Percentiles rank a stretch among this genome's conserved stretches.
Conservation (phyloP, 2,797 vertebrate genomes). For the Paratrypauchen microcephalus region DNA sequence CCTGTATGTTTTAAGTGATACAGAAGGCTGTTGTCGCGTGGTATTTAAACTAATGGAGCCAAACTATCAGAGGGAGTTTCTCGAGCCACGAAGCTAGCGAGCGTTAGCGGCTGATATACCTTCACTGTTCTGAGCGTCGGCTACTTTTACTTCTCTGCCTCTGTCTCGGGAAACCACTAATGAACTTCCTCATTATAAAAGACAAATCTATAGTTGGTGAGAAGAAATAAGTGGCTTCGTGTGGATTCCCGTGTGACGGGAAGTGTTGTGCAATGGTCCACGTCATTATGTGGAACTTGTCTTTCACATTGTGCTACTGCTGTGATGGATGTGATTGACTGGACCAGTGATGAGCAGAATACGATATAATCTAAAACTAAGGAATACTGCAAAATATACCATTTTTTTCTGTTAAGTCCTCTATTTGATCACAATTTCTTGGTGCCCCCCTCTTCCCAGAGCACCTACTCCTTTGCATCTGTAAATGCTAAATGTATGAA, state of each 20-base stretch:
- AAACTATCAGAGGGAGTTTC: conserved; percentile 15
- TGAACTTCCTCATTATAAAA: conserved; percentile 17
- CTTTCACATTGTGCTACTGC: conserved; percentile 41
- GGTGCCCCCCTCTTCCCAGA: conserved; percentile 7
- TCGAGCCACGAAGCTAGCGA: conserved; percentile 54
- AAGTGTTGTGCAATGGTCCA: conserved; percentile 53
- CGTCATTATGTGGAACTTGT: conserved; percentile 63
- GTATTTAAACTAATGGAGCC: not conserved
- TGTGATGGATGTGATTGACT: conserved; percentile 17
- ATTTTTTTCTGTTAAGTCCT: not conserved
- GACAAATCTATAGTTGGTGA: not conserved
- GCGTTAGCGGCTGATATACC: conserved; percentile 50
- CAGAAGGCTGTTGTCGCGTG: not conserved
- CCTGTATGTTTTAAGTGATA: not conserved
- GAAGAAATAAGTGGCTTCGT: conserved; percentile 26
- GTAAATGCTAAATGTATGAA: conserved; percentile 24
- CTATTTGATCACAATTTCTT: not conserved
- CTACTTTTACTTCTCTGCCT: conserved; percentile 39
- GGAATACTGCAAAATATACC: not conserved
- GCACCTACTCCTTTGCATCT: not conserved
- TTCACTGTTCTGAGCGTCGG: conserved; percentile 51
- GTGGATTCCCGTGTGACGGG: conserved; percentile 34
- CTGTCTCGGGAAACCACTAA: conserved; percentile 29
- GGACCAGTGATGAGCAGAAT: conserved; percentile 10
- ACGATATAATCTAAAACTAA: conserved; percentile 10